These are phyloP conservation scores for Dermatemys mawii DNA, from an alignment of 2,113 vertebrate genomes.

Conservation along the genomic window DNA sequence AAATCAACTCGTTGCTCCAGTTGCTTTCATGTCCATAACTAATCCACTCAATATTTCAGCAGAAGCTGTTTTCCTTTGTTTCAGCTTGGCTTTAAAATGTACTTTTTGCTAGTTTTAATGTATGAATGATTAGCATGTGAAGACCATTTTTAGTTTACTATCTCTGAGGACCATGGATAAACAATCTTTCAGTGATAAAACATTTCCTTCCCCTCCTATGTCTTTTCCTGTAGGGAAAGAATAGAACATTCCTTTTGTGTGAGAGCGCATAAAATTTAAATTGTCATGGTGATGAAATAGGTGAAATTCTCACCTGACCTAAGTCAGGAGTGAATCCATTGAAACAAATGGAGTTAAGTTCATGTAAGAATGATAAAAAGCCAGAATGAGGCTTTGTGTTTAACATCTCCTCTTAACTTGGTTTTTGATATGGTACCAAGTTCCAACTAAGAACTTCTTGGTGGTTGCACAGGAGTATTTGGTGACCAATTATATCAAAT, in stretches of 20 bases:
- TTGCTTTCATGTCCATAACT: slow-evolving; percentile 15
- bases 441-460: not conserved
- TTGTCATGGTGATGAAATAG: not conserved
- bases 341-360: not conserved
- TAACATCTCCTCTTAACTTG: not conserved
- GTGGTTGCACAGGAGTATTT: not conserved
- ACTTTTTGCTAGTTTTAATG: not conserved
- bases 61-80: not conserved
- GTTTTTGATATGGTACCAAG: not conserved
- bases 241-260: not conserved
- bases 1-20: slow-evolving; percentile 1
- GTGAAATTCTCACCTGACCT: not conserved
- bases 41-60: slow-evolving; percentile 29
- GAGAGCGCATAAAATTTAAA: not conserved
- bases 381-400: not conserved
- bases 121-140: not conserved
- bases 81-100: slow-evolving; percentile 21
- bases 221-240: not conserved
- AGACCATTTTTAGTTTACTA: not conserved
- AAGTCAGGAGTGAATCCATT: not conserved
- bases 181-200: not conserved
- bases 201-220: not conserved
- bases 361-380: not conserved
- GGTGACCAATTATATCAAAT: not conserved
- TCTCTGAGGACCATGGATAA: slow-evolving; percentile 6